Base-by-base conservation (phyloP, 2,797 vertebrate species). In the Neosilurus mollespiculum region DNA sequence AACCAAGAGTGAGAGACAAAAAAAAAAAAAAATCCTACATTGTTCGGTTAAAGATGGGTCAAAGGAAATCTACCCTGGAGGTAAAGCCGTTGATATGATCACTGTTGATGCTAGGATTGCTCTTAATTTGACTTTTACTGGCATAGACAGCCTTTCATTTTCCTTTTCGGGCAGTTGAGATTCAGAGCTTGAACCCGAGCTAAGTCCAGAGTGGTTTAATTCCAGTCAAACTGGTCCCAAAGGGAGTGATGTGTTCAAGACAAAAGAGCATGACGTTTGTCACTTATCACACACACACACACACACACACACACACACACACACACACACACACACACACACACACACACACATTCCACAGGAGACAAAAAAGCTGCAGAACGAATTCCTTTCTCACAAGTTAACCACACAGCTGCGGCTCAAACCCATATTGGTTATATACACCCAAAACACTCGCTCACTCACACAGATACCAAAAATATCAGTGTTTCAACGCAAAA, bases 161-260 rank as follows among this genome's bases (percentile, higher is more conserved):
- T 58, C 64, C 69, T 58, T 84, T 78, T 24, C 72, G 49, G 59
- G 75, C 34, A 62, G 12, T 43, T 80, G 53, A 53, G 58, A 30
- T 82, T 56, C 80, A 70, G 64, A 53, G 75, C 51, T n/a, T 82
- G 69, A 77, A 34, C 72, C 43, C 59, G 43, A 56, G 61, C 37
- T 26, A 77, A 78, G 30, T 54, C 59, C 49, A 80, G 81, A 65
- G 67, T 49, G 70, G 80, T 86, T 86, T 85, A 30, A 30, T 66
- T 82, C 85, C 87, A 86, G 87, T 89, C 88, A 90, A 73, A 81
- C 84, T 80, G 34, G 72, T 88, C 83, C 84, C 83, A 83, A 62
- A 82, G 87, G 84, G 79, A 85, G 78, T 56, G 58, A 82, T 77
- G 81, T 78, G 84, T 64, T 83, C 76, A 85, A 78, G 83, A 78